Percentiles rank a stretch among this genome's conserved stretches.
Conservation (phyloP, 2,888 invertebrate species). For the Euplagia quadripunctaria region DNA sequence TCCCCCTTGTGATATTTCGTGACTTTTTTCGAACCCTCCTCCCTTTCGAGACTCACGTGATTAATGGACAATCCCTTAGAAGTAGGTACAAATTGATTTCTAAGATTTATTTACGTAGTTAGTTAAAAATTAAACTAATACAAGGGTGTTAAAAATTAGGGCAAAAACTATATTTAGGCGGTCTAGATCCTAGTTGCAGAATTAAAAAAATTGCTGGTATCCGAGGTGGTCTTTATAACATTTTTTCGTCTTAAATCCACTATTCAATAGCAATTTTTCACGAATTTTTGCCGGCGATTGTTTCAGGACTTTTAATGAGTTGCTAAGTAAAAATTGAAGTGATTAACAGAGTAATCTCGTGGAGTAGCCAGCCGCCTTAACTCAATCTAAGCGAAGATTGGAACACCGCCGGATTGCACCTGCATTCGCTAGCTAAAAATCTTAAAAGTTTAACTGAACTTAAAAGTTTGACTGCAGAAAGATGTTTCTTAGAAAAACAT, state of each 20-base stretch:
- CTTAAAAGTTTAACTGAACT: neutral
- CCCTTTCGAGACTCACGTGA: too few species aligned
- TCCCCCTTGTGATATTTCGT: too few species aligned
- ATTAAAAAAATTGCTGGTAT: neutral
- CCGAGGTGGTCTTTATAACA: neutral
- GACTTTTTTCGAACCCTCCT: too few species aligned
- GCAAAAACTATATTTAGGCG: too few species aligned
- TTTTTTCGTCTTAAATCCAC: neutral
- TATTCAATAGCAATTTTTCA: neutral
- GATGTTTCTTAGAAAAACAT: too few species aligned
- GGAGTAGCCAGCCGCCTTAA: slow-evolving; percentile 31
- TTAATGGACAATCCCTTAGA: too few species aligned
- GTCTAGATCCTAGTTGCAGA: too few species aligned
- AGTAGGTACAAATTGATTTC: too few species aligned
- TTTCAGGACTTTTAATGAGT: slow-evolving; percentile 35
- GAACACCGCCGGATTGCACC: slow-evolving; percentile 25
- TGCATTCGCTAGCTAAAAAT: neutral
- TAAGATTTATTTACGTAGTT: too few species aligned
- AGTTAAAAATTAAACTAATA: too few species aligned
- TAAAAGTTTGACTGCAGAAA: neutral
- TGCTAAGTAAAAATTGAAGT: slow-evolving; percentile 32
- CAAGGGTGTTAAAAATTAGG: too few species aligned
- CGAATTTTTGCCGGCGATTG: slow-evolving; percentile 22
- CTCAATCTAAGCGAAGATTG: slow-evolving; percentile 41
- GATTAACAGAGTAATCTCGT: slow-evolving; percentile 43